Evolutionary conservation across 92 coral and sea anemone species (phyloP), one percentile per base, ranked within the genome.

Genomic region (Palythoa heliodiscus): DNA sequence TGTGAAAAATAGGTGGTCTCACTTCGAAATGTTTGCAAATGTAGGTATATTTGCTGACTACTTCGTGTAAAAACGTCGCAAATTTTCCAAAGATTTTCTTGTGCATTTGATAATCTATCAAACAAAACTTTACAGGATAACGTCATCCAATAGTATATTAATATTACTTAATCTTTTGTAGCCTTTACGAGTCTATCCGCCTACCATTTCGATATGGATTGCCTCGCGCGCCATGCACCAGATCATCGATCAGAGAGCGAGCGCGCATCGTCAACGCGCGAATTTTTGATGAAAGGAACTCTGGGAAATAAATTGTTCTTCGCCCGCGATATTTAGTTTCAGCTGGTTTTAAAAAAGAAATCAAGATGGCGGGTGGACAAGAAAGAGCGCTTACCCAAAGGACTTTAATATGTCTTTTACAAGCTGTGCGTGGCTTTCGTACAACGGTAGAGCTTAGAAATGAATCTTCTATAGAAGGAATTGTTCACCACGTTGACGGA

Each of bases 401-500:
- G 82, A 91, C 93, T 17, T 87, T 97, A n/a, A 89, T 97, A 73
- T 94, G 98, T 83, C 95, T 97, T 79, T 80, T 97, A 38, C 95
- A 95, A 76, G 98, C 97, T 25, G 92, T 95, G 2, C 93, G 88
- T 85, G 98, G 99, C 71, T 89, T 93, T 82, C 86, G 90, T 53
- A 93, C 96, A 24, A 94, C 93, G n/a, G 95, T 97, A 29, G 99
- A 97, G 80, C 93, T 97, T 39, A 89, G 99, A 82, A 97, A 95
- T 76, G 99, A 97, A 82, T 91, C 95, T 50, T 90, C 83, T 52
- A 91, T 92, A 12, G 93, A 94, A 83, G 99, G 99, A 53, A 61
- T 89, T 50, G 86, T 97, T 38, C 89, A 82, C 61, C 94, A 90
- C 82, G 99, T 97, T 11, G 99, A 97, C 54, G 99, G 98, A 54